These are phyloP conservation scores for Chaetura pelagica DNA, from an alignment of 2,113 vertebrate species.

Conservation along the genomic window DNA sequence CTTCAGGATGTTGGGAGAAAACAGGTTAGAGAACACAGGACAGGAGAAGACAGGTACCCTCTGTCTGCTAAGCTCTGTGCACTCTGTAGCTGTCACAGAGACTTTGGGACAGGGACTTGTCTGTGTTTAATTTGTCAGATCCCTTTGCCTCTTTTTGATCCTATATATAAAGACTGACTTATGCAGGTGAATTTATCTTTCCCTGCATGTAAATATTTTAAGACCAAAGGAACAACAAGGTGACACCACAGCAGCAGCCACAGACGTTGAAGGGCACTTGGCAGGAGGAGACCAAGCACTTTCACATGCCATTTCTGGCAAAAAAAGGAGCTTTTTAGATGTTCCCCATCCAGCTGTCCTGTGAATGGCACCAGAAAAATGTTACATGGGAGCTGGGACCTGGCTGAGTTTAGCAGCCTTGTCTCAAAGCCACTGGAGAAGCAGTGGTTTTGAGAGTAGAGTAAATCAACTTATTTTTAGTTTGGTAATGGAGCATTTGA, in stretches of 20 bases:
- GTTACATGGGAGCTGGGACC: neutral
- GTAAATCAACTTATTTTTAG: neutral
- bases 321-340: fast-evolving
- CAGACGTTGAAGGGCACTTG: fast-evolving
- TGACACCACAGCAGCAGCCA: neutral
- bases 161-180: neutral
- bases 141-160: neutral
- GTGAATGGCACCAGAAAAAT: fast-evolving
- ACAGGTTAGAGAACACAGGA: neutral
- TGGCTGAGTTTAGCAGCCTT: neutral
- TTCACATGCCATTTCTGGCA: fast-evolving
- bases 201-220: neutral
- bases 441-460: neutral
- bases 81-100: neutral
- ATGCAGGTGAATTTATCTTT: neutral
- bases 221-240: neutral
- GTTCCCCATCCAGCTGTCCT: neutral
- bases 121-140: neutral
- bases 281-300: neutral
- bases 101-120: neutral
- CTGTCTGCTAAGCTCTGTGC: neutral
- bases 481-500: neutral
- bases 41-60: neutral
- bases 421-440: neutral
- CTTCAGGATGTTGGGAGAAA: neutral